Conservation (phyloP, 2,888 invertebrate genomes). For the Argyresthia albistria region DNA sequence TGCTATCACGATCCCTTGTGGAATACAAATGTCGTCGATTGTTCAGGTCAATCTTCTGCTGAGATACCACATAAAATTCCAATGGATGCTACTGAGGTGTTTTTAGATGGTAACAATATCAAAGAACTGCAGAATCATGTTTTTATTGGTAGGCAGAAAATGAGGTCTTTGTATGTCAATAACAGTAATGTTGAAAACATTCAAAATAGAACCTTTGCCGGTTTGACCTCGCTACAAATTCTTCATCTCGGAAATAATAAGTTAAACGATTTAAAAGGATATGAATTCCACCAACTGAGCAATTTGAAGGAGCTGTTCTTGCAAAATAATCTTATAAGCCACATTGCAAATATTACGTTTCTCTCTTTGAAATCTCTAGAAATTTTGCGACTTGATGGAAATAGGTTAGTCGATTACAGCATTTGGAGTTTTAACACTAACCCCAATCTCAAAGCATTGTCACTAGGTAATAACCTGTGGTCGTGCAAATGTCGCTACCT, state of each 20-base stretch:
- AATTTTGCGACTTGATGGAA: conserved; percentile 86
- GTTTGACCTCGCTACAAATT: conserved; percentile 82
- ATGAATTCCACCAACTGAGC: conserved; percentile 87
- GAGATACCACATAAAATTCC: conserved; percentile 90
- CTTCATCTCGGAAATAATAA: conserved; percentile 91
- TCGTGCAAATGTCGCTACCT: conserved; percentile 92
- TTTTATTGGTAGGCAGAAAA: conserved; percentile 91
- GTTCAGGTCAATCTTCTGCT: conserved; percentile 83
- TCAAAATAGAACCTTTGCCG: conserved; percentile 93
- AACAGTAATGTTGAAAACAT: conserved; percentile 87
- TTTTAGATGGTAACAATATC: conserved; percentile 92
- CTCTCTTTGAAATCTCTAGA: conserved; percentile 83
- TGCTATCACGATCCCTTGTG: conserved; percentile 96
- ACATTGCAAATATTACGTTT: conserved; percentile 87
- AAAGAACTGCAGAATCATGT: conserved; percentile 88
- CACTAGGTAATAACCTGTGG: conserved; percentile 89
- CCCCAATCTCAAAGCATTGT: conserved; percentile 79
- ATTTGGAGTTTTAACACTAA: conserved; percentile 83
- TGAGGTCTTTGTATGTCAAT: conserved; percentile 89
- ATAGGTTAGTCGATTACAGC: conserved; percentile 84
- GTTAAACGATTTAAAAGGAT: conserved; percentile 83
- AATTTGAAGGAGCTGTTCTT: conserved; percentile 86
- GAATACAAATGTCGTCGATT: conserved; percentile 94
- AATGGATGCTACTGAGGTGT: conserved; percentile 95
- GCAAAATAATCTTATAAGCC: conserved; percentile 86